phyloP scores from a whole-genome alignment of 2,888 invertebrate genomes.

The Melanchra persicariae region DNA sequence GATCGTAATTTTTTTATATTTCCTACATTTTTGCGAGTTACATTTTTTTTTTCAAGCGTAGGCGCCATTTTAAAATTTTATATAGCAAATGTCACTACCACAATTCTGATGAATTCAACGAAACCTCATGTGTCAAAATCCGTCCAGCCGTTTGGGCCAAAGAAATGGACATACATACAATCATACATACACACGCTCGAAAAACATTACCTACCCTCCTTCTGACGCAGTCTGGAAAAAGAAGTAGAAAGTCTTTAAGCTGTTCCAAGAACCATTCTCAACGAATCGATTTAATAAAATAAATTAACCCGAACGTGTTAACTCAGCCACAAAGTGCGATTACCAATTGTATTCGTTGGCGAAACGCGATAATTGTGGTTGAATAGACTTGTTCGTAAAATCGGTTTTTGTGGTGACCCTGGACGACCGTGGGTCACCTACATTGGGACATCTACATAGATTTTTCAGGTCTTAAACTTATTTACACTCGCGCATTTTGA shows the following conservation, averaged over 20 bases:
- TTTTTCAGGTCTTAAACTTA: background rate
- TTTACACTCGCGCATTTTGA: background rate
- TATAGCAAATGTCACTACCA: too few relatives aligned
- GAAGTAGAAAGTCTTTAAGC: background rate
- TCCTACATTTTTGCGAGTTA: too few relatives aligned
- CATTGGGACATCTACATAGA: background rate
- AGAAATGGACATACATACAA: too few relatives aligned
- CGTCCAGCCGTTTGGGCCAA: too few relatives aligned
- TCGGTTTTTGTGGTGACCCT: background rate
- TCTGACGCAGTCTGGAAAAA: too few relatives aligned
- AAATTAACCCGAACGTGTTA: constrained; percentile 5
- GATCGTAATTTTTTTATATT: too few relatives aligned
- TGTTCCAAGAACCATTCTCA: background rate
- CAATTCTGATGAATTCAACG: too few relatives aligned
- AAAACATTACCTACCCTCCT: too few relatives aligned
- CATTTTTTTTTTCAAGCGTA: too few relatives aligned
- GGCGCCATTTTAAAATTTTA: too few relatives aligned
- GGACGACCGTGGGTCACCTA: background rate
- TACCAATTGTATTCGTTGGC: background rate
- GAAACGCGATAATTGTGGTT: background rate
- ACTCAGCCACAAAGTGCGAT: background rate
- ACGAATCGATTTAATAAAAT: constrained; percentile 1
- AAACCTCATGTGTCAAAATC: too few relatives aligned
- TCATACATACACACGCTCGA: too few relatives aligned
- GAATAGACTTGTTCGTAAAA: background rate